These are phyloP conservation scores for Sminthurinus signatus DNA, from an alignment of 1,140 invertebrate genomes.

Conservation along the genomic window DNA sequence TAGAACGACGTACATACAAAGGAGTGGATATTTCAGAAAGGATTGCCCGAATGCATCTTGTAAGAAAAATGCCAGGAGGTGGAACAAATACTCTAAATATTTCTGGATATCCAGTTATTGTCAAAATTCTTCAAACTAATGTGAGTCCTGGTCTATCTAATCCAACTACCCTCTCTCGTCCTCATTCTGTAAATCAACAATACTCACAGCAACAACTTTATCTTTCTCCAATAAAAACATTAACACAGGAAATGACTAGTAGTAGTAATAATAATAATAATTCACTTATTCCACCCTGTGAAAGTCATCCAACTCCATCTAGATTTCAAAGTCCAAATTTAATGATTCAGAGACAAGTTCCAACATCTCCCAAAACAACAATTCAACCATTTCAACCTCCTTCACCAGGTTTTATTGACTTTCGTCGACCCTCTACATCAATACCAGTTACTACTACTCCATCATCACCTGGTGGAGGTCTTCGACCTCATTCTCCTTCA, in stretches of 20 bases:
- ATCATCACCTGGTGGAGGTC: neutral
- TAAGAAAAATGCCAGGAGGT: constrained; percentile 15
- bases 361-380: too few species aligned
- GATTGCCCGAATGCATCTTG: constrained; percentile 43
- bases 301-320: too few species aligned
- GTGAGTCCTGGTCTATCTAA: neutral
- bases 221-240: neutral
- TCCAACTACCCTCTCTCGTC: too few species aligned
- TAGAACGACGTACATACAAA: constrained; percentile 46
- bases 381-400: too few species aligned
- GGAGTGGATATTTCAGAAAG: constrained; percentile 47
- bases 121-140: constrained; percentile 2
- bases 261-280: neutral
- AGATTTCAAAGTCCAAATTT: neutral
- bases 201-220: neutral
- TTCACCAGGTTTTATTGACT: too few species aligned
- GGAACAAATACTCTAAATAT: constrained; percentile 7
- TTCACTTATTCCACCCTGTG: too few species aligned
- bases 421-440: too few species aligned
- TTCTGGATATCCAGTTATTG: constrained; percentile 24
- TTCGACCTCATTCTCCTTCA: neutral
- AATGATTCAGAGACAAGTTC: neutral
- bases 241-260: neutral
- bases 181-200: constrained; percentile 6
- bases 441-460: too few species aligned